Base-by-base conservation (phyloP, 2,113 vertebrate species). In the Ursus arctos region DNA sequence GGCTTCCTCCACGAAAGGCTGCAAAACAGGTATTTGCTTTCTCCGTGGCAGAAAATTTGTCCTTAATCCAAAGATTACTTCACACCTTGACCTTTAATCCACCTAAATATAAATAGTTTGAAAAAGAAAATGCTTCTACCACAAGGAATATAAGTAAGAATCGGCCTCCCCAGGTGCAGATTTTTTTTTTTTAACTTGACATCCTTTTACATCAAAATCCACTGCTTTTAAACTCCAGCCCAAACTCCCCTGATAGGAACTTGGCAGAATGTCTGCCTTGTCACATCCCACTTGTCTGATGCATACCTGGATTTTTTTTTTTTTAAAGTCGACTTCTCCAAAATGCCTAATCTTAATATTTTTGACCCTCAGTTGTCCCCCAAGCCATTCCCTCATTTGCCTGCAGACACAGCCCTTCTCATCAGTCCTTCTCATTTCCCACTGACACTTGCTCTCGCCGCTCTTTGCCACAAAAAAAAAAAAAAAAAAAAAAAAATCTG, bases 401-500 rank as follows among this genome's bases (percentile, higher is more conserved):
- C 98, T 98, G 97, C 95, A 98, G 98, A 98, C 95, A 89, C 89
- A 79, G 88, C 96, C 96, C 95, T 97, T 97, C 98, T 96, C 98
- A 98, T 98, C 99, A 96, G 96, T 93, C 97, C 98, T 97, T 97
- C 98, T 98, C 85, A 80, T 98, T 98, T 99, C 97, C 97, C 98
- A 97, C 97, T 99, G 99, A 99, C 98, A 99, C 98, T 99, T 98
- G 99, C 98, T 99, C 99, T 98, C 96, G 91, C 98, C 87, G 97
- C 98, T 99, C 99, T 98, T 93, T 98, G 98, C 98, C 85, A 98
- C 93, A 90, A 91, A 91, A 90, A 43, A 43, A 43, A 43, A 43
- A 43, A 43, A 43, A 36, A 36, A 90, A 91, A 91, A 90, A 90
- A 91, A 91, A 90, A 90, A 95, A 99, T 99, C 98, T 99, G 98